Percentiles rank a stretch among this genome's conserved stretches.
phyloP scores from a whole-genome alignment of 2,797 vertebrate genomes.

The Takifugu rubripes region DNA sequence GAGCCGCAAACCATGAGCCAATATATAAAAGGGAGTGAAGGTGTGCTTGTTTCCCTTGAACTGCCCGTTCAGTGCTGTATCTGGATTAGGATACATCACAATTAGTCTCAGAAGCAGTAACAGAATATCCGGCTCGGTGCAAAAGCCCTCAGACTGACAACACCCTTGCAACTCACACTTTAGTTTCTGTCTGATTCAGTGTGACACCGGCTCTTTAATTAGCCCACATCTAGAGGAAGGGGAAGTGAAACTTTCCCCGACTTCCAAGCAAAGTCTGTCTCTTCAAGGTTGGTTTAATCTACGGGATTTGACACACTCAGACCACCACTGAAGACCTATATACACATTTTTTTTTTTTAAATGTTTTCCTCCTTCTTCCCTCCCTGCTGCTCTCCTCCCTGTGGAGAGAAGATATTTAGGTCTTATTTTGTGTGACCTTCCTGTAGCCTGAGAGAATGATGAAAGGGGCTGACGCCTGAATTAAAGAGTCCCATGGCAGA shows the following conservation, averaged over 20 bases:
- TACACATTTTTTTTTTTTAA: slow-evolving; percentile 1
- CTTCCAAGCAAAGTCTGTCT: slow-evolving; percentile 17
- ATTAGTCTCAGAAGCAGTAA: slow-evolving; percentile 40
- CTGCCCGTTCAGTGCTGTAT: slow-evolving; percentile 11
- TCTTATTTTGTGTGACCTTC: slow-evolving; percentile 16
- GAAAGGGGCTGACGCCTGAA: slow-evolving; percentile 8
- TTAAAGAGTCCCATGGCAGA: slow-evolving; percentile 11
- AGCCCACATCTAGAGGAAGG: slow-evolving; percentile 28
- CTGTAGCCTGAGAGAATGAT: slow-evolving; percentile 3
- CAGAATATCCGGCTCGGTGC: slow-evolving; percentile 41
- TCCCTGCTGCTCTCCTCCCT: background rate
- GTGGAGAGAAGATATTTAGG: background rate
- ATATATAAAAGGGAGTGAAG: background rate
- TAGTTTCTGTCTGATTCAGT: slow-evolving; percentile 37
- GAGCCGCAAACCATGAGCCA: slow-evolving; percentile 4
- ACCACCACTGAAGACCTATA: background rate
- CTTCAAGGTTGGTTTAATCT: slow-evolving; percentile 22
- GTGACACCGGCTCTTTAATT: slow-evolving; percentile 34
- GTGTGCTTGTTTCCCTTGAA: background rate
- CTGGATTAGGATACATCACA: slow-evolving; percentile 13
- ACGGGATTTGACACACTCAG: background rate
- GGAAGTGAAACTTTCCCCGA: slow-evolving; percentile 16
- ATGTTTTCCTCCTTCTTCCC: background rate
- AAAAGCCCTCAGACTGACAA: slow-evolving; percentile 42
- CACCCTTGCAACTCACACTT: slow-evolving; percentile 25